These are phyloP conservation scores for Trimorus sp. DNA, from an alignment of 2,888 invertebrate species.

Conservation along the genomic window DNA sequence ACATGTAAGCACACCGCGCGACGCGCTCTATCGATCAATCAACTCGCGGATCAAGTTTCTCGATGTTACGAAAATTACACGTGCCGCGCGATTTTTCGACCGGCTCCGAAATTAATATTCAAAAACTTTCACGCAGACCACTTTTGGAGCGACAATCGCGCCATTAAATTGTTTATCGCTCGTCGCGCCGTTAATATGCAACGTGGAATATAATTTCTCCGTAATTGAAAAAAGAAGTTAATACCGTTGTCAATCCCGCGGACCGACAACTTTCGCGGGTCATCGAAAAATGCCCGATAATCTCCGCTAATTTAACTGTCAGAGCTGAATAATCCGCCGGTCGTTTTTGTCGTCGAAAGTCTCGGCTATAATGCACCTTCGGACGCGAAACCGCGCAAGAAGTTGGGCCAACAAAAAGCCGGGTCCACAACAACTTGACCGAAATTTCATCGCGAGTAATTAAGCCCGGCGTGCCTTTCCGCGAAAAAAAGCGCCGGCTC, in stretches of 20 bases:
- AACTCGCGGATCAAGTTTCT: constrained; percentile 56
- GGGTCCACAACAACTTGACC: constrained; percentile 32
- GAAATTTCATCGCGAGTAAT: constrained; percentile 46
- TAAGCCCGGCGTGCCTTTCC: constrained; percentile 13
- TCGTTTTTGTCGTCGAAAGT: constrained; percentile 31
- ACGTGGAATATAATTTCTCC: constrained; percentile 28
- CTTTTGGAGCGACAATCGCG: constrained; percentile 22
- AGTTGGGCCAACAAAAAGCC: constrained; percentile 16
- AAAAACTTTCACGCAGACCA: constrained; percentile 55
- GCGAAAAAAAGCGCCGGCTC: not conserved
- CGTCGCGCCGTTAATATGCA: constrained; percentile 37
- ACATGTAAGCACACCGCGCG: constrained; percentile 51
- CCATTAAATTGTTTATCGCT: constrained; percentile 43
- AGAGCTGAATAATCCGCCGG: constrained; percentile 54
- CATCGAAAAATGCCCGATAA: constrained; percentile 40
- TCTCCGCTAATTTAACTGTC: constrained; percentile 62
- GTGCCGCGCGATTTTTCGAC: constrained; percentile 42
- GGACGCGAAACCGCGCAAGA: constrained; percentile 29
- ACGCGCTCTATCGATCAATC: constrained; percentile 63
- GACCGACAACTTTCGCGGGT: constrained; percentile 33
- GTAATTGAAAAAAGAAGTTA: constrained; percentile 41
- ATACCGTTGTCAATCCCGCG: constrained; percentile 55
- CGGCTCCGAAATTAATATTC: constrained; percentile 53
- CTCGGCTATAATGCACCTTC: constrained; percentile 30
- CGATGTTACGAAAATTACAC: constrained; percentile 55